A percentile compares a stretch with the other conserved stretches of the same genome.
phyloP scores from a whole-genome alignment of 2,797 vertebrate species.

The Girardinus metallicus region DNA sequence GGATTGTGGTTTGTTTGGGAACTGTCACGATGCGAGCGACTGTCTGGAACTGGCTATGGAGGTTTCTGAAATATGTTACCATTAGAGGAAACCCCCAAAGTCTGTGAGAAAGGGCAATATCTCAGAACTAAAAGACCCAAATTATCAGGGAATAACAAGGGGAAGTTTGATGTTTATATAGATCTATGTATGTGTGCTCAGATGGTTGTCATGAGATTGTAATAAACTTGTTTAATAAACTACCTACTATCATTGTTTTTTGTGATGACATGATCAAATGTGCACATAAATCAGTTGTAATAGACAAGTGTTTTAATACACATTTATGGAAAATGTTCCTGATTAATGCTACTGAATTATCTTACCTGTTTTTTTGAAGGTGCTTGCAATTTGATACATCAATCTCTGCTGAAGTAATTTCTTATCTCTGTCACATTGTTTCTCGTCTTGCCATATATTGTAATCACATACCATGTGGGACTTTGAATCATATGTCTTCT shows the following conservation, averaged over 20 bases:
- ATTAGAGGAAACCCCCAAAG: conserved; percentile 55
- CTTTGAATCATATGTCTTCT: neutral
- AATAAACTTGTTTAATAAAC: neutral
- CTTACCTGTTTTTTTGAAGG: neutral
- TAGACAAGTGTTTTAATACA: neutral
- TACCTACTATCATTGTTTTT: neutral
- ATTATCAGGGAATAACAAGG: neutral
- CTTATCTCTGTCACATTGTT: neutral
- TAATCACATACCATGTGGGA: neutral
- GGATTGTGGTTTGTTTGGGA: conserved; percentile 87
- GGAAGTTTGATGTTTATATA: neutral
- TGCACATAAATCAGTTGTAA: conserved; percentile 7
- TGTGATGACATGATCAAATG: neutral
- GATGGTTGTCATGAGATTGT: neutral
- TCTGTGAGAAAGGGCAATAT: neutral
- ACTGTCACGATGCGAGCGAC: conserved; percentile 89
- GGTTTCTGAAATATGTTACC: conserved; percentile 94
- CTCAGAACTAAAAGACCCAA: conserved; percentile 9
- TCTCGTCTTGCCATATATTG: neutral
- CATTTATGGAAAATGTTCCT: neutral
- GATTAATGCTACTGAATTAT: neutral
- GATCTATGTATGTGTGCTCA: neutral
- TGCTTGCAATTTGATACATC: neutral
- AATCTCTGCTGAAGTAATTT: neutral
- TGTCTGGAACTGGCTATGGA: conserved; percentile 96